These are phyloP conservation scores for Monopis laevigella DNA, from an alignment of 2,888 invertebrate species.

Conservation along the genomic window DNA sequence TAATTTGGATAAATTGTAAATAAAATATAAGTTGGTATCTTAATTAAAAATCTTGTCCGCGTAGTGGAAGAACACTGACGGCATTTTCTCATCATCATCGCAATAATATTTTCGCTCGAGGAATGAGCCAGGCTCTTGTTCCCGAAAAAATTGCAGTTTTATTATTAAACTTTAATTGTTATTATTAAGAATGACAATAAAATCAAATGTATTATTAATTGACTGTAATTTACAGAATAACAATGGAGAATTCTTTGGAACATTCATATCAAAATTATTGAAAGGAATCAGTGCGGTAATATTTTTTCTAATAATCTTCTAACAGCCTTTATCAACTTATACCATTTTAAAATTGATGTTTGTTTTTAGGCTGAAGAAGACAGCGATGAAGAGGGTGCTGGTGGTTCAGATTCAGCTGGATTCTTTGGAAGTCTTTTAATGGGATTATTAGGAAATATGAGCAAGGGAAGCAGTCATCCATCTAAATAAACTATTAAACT, in stretches of 20 bases:
- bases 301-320: neutral
- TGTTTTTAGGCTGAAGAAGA: too few species aligned
- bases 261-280: conserved; percentile 44
- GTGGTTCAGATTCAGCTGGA: conserved; percentile 38
- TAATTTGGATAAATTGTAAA: too few species aligned
- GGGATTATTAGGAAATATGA: conserved; percentile 51
- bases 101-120: too few species aligned
- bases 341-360: too few species aligned
- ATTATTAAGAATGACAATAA: too few species aligned
- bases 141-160: too few species aligned
- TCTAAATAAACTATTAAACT: neutral
- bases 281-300: conserved; percentile 54
- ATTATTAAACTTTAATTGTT: neutral
- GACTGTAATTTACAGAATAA: conserved; percentile 37
- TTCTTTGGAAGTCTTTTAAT: conserved; percentile 44
- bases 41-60: too few species aligned
- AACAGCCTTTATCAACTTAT: too few species aligned
- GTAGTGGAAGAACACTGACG: too few species aligned
- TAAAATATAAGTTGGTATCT: neutral
- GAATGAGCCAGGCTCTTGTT: too few species aligned
- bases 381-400: conserved; percentile 1
- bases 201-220: neutral
- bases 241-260: conserved; percentile 57
- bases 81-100: too few species aligned
- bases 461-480: conserved; percentile 36